Evolutionary conservation across 2,888 invertebrate genomes (phyloP), one percentile per base, ranked within the genome.

Genomic region (Phrixothrix hirtus): DNA sequence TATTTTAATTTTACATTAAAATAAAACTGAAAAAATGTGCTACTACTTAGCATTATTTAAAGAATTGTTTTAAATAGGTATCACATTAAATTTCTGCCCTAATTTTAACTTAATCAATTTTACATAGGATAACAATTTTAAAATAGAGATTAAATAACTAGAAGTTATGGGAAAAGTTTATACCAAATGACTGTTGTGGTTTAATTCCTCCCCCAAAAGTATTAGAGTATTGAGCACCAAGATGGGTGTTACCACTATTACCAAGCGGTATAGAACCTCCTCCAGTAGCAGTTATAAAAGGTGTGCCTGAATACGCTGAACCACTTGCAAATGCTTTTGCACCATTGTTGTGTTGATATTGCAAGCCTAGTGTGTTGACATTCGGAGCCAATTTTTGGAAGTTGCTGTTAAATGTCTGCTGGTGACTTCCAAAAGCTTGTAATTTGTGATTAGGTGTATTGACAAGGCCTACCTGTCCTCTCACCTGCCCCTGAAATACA

Each of bases 271-370:
- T 12, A 11, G 31, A 10, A 13, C n/a, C 31, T 31, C 31, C 31
- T 13, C 31, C 31, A 2, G 31, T 11, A 13, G 29, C 29, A 29
- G 31, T 6, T 13, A 4, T 7, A 7, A 31, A 11, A 7, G 31
- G 31, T 2, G 12, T 31, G 2, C 31, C 31, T 3, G 11, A 5
- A 11, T 2, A 7, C 2, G 2, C 2, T 4, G 31, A 31, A 12
- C 7, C 12, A 11, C 12, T 12, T 2, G 12, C 7, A 11, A 31
- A 31, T 11, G 31, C 31, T 2, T 11, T 12, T 2, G 12, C 13
- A 7, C 31, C 31, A 7, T 12, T 31, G 31, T 12, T 13, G 31
- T 31, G 31, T 12, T 31, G 11, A 12, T 31, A 31, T 31, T 31
- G n/a, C 12, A 31, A 4, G 6, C 31, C 31, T 3, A 29, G 10